phyloP scores from a whole-genome alignment of 2,113 vertebrate genomes.

The Silurus asotus region DNA sequence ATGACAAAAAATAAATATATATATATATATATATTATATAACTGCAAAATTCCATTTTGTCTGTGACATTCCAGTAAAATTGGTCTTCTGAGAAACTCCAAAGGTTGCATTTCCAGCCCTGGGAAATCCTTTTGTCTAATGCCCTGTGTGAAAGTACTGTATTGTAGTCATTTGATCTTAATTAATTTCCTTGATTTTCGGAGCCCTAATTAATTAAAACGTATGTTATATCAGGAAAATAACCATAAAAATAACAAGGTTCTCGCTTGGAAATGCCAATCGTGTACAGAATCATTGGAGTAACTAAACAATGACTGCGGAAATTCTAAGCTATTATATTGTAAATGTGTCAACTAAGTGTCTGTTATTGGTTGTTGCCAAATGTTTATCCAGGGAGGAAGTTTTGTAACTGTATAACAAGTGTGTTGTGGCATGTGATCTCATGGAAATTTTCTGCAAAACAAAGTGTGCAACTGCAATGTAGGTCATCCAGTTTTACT shows the following conservation, averaged over 20 bases:
- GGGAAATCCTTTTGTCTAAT: neutral
- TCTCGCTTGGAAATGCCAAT: neutral
- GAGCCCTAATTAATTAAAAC: neutral
- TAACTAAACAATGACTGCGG: neutral
- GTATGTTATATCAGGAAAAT: neutral
- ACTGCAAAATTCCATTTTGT: neutral
- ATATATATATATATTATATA: neutral
- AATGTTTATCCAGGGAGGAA: neutral
- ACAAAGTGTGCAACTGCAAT: neutral
- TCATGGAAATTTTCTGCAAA: neutral
- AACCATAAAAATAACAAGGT: neutral
- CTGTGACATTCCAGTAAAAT: neutral
- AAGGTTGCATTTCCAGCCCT: neutral
- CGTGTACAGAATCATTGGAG: neutral
- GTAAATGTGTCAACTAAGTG: neutral
- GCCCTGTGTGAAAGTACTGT: neutral
- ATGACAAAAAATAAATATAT: neutral
- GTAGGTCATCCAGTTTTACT: neutral
- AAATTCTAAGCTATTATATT: conserved; percentile 1
- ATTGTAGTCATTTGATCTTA: neutral
- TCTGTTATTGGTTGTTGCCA: neutral
- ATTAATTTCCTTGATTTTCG: neutral
- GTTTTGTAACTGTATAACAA: neutral
- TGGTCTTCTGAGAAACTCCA: neutral
- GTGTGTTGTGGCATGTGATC: neutral